Base-by-base conservation (phyloP, 2,888 invertebrate genomes). In the Metalampra italica region DNA sequence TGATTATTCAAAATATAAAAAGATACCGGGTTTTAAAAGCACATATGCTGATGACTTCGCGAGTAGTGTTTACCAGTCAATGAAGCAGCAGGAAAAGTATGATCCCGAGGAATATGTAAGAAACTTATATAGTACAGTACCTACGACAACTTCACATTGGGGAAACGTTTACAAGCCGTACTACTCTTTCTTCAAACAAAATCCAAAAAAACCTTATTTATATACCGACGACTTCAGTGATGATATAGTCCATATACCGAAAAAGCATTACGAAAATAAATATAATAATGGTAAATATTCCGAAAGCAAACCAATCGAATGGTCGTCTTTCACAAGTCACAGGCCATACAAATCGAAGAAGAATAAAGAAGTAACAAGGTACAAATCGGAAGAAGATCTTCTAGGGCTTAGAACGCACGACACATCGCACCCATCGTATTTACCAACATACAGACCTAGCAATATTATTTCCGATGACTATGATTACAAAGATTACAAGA, bases 381-480 rank as follows among this genome's bases (percentile, higher is more conserved):
- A 78, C 53, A 86, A 87, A 60, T 78, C 82, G 0, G 89, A 89
- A 66, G 89, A 89, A 63, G 88, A 88, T 68, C 73, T 89, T 48
- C 57, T 89, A 46, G 88, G 77, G 14, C 68, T 89, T 7, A 73
- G 88, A 66, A 89, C 79, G 45, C 85, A 82, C 37, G 88, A 88
- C 47, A 80, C 85, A 0, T 77, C 80, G 12, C 82, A 81, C 50
- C 78, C 84, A 9, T 73, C 80, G 1, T 80, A 86, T 57, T 61
- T 82, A 50, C 82, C 84, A 12, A 66, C 71, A 22, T 82, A 71
- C 43, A 75, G 78, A 1, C 73, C 52, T 45, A 68, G 65, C 39
- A 71, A 74, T 39, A 66, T 68, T 29, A 55, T 66, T 11, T 59
- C 74, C 5, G 79, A 78, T 52, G 83, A 83, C 32, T 69, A 66